Base-by-base conservation (phyloP, 2,113 vertebrate genomes). In the Oncorhynchus tshawytscha region DNA sequence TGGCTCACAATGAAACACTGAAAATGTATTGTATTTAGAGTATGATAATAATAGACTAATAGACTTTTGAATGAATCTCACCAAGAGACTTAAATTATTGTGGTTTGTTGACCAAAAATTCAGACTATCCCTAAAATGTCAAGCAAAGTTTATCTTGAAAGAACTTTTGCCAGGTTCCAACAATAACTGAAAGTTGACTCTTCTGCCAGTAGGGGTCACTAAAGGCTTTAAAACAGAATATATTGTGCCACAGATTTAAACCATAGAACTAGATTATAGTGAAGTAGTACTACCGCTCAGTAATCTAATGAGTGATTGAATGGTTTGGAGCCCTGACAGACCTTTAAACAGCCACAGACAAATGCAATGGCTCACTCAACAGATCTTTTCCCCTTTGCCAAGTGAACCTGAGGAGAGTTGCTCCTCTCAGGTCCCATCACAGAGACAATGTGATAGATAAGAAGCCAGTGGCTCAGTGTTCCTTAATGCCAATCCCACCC, bases 271-370 rank as follows among this genome's bases (percentile, higher is more conserved):
- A 45, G 27, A 48, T 8, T 27, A 22, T 16, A 22, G 29, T 34
- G 15, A 54, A 54, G 51, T 54, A 54, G 16, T 18, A 54, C 12
- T 18, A 54, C 12, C 16, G 16, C 12, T 54, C 29, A 34, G 7
- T 39, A 18, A 18, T 68, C 31, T 20, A 9, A 68, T 16, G 2
- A 9, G 31, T 34, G 29, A 68, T 16, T 34, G 29, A 68, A 3
- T 25, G 27, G 31, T 68, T 68, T 22, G 13, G 68, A 51, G 3
- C 73, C 66, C 15, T 15, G 25, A 22, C 65, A 67, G 22, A 29
- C 1, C 2, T 84, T 85, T 82, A 79, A 88, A 86, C 94, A 92
- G 82, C 91, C 90, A 89, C 86, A 91, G 91, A 92, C 92, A 92
- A 90, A 84, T 5, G 3, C 60, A 68, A 82, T 76, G 75, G 71